These are phyloP conservation scores for Gymnorhina tibicen DNA, from an alignment of 2,113 vertebrate genomes.

Conservation along the genomic window DNA sequence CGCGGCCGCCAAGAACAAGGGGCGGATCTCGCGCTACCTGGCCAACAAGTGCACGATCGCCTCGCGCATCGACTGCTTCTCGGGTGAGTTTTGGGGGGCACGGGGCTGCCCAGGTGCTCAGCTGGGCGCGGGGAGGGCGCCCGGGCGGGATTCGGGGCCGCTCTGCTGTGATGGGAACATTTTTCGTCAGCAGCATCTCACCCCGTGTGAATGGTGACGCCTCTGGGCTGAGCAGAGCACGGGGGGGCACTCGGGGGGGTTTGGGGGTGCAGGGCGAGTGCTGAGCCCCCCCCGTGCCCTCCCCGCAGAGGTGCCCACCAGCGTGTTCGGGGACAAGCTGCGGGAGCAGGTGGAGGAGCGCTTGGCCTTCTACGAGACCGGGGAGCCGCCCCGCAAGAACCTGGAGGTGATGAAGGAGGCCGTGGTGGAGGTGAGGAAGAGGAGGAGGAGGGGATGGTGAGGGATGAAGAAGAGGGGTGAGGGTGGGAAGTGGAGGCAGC, in stretches of 20 bases:
- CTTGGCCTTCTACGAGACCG: conserved; percentile 90
- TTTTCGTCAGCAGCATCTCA: conserved; percentile 99
- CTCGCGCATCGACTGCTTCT: conserved; percentile 95
- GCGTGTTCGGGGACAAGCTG: conserved; percentile 91
- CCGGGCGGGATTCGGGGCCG: conserved; percentile 9
- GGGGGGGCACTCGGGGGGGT: fast-evolving
- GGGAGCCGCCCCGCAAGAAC: conserved; percentile 89
- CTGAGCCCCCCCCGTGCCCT: not conserved
- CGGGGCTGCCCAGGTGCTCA: too few species aligned
- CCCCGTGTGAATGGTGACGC: conserved; percentile 82
- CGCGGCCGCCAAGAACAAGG: conserved; percentile 94
- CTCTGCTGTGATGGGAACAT: conserved; percentile 87
- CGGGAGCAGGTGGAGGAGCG: conserved; percentile 93
- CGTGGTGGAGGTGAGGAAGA: conserved; percentile 75
- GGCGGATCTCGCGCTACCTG: conserved; percentile 95
- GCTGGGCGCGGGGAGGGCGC: not conserved
- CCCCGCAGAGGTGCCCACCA: conserved; percentile 84
- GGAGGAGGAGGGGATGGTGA: not conserved
- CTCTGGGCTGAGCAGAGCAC: conserved; percentile 80
- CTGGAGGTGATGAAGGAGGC: conserved; percentile 95
- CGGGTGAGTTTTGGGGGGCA: conserved; percentile 58
- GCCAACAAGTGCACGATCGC: conserved; percentile 98
- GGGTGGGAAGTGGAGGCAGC: too few species aligned
- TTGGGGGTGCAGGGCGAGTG: not conserved
- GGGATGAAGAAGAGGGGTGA: not conserved